Evolutionary conservation across 2,888 invertebrate species (phyloP), one percentile per base, ranked within the genome.

Genomic region (Lamellibrachia columna): DNA sequence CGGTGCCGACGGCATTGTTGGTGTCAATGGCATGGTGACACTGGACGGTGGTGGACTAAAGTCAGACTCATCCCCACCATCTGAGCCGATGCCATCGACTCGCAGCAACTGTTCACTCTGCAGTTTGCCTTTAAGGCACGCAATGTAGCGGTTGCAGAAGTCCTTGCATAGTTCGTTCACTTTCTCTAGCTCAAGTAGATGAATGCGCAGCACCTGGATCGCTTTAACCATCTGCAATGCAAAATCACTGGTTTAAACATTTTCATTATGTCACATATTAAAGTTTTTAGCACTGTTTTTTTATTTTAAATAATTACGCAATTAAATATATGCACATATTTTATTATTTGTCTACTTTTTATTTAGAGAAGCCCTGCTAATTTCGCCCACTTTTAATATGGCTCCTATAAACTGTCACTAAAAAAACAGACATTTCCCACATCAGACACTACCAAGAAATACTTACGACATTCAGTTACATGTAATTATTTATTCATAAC

Each of bases 131-230:
- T 98, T 98, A 94, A 99, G 97, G 96, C 98, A 98, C 91, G 98
- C 98, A 90, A 97, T 99, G 97, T 99, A 99, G 92, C 99, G 97
- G 94, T 98, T 98, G 97, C 99, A 99, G 97, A 99, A 99, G 97
- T 99, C 99, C 95, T 98, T 98, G 97, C 99, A 99, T 95, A 99
- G 96, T 96, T 99, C 99, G 97, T 98, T 98, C 28, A 99, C 99
- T 97, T 99, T 99, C 97, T 99, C 98, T 96, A 99, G 97, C 96
- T 99, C 99, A 94, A 99, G 97, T 92, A 99, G 97, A 96, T 99
- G 99, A 96, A 99, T 99, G 95, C 99, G 97, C 94, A 99, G 97
- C 94, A 99, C 99, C 97, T 99, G 98, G 95, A 98, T 98, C 92
- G 98, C 98, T 97, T 98, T 98, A 94, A 98, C 98, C 98, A 98